Conservation (phyloP, 2,113 vertebrate genomes). For the Psilopsiagon aurifrons region DNA sequence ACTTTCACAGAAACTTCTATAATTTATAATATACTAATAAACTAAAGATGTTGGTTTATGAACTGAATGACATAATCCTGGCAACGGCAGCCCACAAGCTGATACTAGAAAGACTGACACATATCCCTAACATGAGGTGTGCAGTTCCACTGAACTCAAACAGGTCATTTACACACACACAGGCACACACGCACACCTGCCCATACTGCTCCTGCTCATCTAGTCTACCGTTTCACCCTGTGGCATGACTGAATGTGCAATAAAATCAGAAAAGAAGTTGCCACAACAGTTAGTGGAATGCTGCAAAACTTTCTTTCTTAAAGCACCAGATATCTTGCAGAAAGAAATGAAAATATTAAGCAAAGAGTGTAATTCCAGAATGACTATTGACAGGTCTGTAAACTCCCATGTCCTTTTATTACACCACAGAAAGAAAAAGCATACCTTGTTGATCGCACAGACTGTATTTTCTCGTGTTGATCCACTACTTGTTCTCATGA, state of each 20-base stretch:
- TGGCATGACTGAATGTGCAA: not conserved
- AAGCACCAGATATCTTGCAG: not conserved
- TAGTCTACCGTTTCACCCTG: not conserved
- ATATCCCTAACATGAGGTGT: not conserved
- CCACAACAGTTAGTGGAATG: not conserved
- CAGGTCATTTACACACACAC: not conserved
- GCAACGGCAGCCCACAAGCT: not conserved
- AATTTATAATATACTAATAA: not conserved
- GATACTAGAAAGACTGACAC: not conserved
- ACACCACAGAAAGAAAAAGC: not conserved
- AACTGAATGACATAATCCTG: not conserved
- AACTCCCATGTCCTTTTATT: not conserved
- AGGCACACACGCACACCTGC: accelerated
- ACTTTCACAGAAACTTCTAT: not conserved
- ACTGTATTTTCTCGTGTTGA: slow-evolving; percentile 82
- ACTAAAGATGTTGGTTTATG: not conserved
- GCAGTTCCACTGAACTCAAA: not conserved
- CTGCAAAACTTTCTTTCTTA: not conserved
- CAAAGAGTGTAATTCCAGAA: not conserved
- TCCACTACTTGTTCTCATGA: slow-evolving; percentile 93
- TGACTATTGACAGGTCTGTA: not conserved
- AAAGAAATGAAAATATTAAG: not conserved
- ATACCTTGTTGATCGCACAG: slow-evolving; percentile 93
- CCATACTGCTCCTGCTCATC: not conserved
- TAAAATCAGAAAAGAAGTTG: not conserved